These are phyloP conservation scores for Natrix natrix DNA, from an alignment of 2,797 vertebrate species.

Conservation along the genomic window DNA sequence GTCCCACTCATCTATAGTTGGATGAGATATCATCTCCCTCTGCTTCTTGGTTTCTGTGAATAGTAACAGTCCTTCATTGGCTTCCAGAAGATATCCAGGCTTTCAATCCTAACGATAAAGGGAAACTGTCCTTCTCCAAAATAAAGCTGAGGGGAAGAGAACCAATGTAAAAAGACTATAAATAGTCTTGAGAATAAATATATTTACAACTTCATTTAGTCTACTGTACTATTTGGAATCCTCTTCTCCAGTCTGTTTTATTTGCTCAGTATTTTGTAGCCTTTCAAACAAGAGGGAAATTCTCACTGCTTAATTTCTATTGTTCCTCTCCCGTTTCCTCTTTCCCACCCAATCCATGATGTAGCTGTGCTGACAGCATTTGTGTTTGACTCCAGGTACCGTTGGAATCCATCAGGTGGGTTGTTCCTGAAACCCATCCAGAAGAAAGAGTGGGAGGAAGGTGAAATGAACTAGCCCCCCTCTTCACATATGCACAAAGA, in stretches of 20 bases:
- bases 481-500: slow-evolving; percentile 16
- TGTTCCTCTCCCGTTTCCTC: background rate
- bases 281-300: background rate
- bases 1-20: background rate
- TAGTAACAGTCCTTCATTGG: background rate
- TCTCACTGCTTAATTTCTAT: background rate
- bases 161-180: background rate
- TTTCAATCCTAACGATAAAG: background rate
- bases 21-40: background rate
- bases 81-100: background rate
- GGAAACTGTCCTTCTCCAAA: background rate
- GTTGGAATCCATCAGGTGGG: slow-evolving; percentile 27
- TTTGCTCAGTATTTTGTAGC: background rate
- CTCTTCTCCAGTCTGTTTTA: background rate
- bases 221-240: background rate
- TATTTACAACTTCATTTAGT: background rate
- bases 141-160: background rate
- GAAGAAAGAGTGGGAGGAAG: slow-evolving; percentile 16
- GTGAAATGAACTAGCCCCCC: accelerated
- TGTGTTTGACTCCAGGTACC: slow-evolving; percentile 24
- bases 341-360: background rate
- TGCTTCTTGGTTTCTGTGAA: background rate
- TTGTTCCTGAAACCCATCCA: slow-evolving; percentile 28
- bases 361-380: background rate
- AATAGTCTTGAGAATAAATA: no score